Base-by-base conservation (phyloP, 1,140 invertebrate species). In the Hylaeus volcanicus region DNA sequence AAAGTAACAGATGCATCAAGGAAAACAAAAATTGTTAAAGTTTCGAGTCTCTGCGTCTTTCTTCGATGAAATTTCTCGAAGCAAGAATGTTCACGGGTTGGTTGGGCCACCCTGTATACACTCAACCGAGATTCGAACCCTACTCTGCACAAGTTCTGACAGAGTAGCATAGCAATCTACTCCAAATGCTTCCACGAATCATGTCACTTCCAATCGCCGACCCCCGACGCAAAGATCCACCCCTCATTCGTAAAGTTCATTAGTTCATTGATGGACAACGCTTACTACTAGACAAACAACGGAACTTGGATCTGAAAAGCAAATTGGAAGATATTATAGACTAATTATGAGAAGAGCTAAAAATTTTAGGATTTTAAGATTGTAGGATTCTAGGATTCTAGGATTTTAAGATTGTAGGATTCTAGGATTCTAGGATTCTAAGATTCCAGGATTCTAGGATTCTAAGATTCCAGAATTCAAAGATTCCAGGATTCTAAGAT, bases 151-250 rank as follows among this genome's bases (percentile, higher is more conserved):
- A 41, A 72, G 55, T 45, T 72, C 55, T 60, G 69, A 72, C 26
- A 63, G 39, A 60, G 58, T 63, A 45, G 55, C 58, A 73, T 51
- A 51, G 58, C n/a, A 73, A 51, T 51, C 58, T 63, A 61, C 63
- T 63, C 5, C 11, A 51, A 51, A 63, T 73, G 14, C 55, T 60
- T 73, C 12, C 45, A 51, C 71, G 58, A 63, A 51, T 48, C 45
- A 5, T 73, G 71, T 73, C 58, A n/a, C 58, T 15, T 73, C 45
- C 43, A 63, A 45, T 51, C 39, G 48, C 26, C 5, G 4, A 14
- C 56, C 43, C 26, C 11, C 5, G 11, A 14, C 56, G 3, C 56
- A 48, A 72, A 72, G 9, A 72, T 58, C 41, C 5, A 15, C 41
- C 48, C 14, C 26, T 26, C 6, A 53, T 14, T 37, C 39, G 61